phyloP scores from a whole-genome alignment of 2,113 vertebrate species.

The Pelvicachromis taeniatus region DNA sequence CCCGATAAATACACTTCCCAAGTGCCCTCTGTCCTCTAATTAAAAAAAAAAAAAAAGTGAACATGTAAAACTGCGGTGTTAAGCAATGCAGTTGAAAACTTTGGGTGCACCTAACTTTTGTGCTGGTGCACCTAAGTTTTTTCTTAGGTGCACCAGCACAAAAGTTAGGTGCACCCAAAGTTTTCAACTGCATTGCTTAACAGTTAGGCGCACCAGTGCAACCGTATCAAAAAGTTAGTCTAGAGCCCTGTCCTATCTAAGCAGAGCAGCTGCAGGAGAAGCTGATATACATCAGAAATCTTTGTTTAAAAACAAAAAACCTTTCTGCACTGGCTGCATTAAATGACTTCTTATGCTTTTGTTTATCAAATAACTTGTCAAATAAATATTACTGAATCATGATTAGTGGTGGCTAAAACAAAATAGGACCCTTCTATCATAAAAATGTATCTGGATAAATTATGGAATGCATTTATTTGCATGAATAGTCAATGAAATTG shows the following conservation, averaged over 20 bases:
- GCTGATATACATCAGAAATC: background rate
- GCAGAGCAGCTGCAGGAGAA: background rate
- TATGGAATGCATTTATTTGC: background rate
- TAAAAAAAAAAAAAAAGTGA: no score
- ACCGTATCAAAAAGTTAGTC: no score
- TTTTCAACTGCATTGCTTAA: no score
- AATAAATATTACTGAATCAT: background rate
- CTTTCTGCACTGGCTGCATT: background rate
- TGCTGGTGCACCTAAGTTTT: no score
- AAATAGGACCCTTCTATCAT: background rate
- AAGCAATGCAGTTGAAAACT: no score
- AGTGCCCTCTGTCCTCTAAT: no score
- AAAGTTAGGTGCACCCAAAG: no score
- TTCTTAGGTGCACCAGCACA: no score
- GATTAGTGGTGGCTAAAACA: background rate
- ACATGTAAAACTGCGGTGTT: no score
- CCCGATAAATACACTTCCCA: no score
- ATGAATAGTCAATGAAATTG: background rate
- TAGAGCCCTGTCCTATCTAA: background rate
- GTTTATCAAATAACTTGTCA: background rate
- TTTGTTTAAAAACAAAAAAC: background rate
- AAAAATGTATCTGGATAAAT: background rate
- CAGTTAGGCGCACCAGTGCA: no score
- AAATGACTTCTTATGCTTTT: background rate
- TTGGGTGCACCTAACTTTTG: no score